Base-by-base conservation (phyloP, 2,888 invertebrate species). In the Nematopogon swammerdamellus region DNA sequence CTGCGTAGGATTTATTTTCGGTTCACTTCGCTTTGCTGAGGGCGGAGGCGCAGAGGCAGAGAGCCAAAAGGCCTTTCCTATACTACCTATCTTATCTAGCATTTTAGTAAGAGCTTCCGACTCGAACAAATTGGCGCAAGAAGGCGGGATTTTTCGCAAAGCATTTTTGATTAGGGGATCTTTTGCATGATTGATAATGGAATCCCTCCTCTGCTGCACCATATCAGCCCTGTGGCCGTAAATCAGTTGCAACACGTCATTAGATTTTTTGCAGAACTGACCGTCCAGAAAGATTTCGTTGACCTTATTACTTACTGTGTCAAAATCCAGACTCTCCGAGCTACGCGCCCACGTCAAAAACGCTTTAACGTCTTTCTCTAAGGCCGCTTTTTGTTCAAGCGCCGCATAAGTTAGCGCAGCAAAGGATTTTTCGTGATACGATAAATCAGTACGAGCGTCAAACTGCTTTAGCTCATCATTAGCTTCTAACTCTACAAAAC, bases 391-490 rank as follows among this genome's bases (percentile, higher is more conserved):
- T n/a, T n/a, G n/a, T n/a, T n/a, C n/a, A n/a, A n/a, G n/a, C n/a
- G n/a, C 25, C 8, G 25, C 25, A 25, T 25, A 25, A 4, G 25
- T 25, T 25, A 25, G 25, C 25, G 25, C 25, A 25, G 25, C 25
- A 25, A 25, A 25, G 8, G 25, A 25, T 25, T 25, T 25, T 25
- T 25, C 25, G 25, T 25, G 25, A 25, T 25, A 25, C 4, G 25
- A 25, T 25, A 25, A 25, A 25, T 25, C 25, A 8, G 25, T 25
- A 4, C 25, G 25, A 25, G 8, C 42, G 14, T 47, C 47, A 42
- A 36, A 47, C 19, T 42, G 47, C 14, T 20, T 36, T 14, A 47
- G 30, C 6, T 20, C 36, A 18, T 47, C 47, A 18, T 47, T 47
- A 2, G 47, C 14, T 18, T 47, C 47, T 19, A 47, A 18, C 18